Evolutionary conservation across 2,113 vertebrate species (phyloP), one percentile per base, ranked within the genome.

Genomic region (Dipodomys merriami): DNA sequence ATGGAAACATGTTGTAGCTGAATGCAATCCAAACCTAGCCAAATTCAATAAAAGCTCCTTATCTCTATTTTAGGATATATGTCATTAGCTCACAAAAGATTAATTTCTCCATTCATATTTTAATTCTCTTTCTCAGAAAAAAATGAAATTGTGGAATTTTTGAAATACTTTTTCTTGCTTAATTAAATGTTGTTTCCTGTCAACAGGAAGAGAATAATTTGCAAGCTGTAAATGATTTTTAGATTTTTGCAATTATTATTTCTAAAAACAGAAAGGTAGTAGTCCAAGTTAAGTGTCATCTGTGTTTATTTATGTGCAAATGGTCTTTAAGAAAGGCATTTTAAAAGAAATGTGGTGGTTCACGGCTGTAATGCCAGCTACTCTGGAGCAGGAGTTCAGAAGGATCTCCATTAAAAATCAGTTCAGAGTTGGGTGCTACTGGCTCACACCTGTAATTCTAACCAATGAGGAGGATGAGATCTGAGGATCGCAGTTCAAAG

Each of bases 41-140:
- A 79, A 95, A 62, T 79, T 94, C 86, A 95, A 91, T 92, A 92
- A 95, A 83, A 83, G 88, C 87, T 95, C 91, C 73, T 79, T 95
- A 93, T 88, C 76, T 96, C 72, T 86, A 93, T 91, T 93, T 87
- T 88, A 94, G 46, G 35, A 86, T 62, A 46, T 57, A 68, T 67
- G 81, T 83, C 62, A 83, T 85, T 91, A 87, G n/a, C 22, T 93
- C 68, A 91, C 62, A 95, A 88, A 81, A 7, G 22, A 93, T 94
- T 96, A 95, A 86, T 95, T 95, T 96, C 65, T 86, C 10, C 0
- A 12, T 94, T 91, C 76, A 92, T 65, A 89, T 93, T 97, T 97
- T 46, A 86, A 35, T 95, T 96, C 83, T 90, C 60, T 30, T 92
- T 91, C n/a, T 83, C 71, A 78, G 74, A 69, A 93, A 91, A 95